Conservation (phyloP, 2,113 vertebrate genomes). For the Toxostoma redivivum region DNA sequence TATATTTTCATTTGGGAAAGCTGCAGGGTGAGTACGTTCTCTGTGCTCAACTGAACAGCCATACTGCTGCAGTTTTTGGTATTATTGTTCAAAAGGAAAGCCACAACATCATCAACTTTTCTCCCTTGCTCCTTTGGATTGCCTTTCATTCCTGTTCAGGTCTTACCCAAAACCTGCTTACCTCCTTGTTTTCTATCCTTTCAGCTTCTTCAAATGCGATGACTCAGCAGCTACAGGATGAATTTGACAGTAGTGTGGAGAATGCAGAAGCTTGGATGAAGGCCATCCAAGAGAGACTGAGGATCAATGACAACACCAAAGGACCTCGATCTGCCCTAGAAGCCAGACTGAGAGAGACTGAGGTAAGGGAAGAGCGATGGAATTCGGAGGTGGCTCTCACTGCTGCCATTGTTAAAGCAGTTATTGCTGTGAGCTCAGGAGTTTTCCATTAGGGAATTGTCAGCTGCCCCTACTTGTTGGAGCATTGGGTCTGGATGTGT, state of each 20-base stretch:
- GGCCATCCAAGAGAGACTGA: conserved; percentile 82
- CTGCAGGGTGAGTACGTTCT: neutral
- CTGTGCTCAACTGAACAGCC: neutral
- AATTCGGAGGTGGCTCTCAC: neutral
- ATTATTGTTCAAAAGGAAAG: neutral
- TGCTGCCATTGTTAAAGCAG: neutral
- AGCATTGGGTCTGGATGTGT: neutral
- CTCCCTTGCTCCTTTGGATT: neutral
- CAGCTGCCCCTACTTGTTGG: neutral
- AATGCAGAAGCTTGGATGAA: conserved; percentile 87
- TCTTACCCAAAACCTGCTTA: neutral
- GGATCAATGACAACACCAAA: conserved; percentile 86
- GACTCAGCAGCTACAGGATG: conserved; percentile 87
- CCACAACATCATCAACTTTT: neutral
- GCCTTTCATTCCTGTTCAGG: neutral
- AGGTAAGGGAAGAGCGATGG: conserved; percentile 69
- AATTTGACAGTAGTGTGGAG: conserved; percentile 82
- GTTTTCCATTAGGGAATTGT: neutral
- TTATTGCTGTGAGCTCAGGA: neutral
- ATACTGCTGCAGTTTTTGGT: neutral
- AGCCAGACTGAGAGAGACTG: conserved; percentile 85
- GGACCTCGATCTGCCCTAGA: conserved; percentile 87
- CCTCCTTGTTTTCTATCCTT: neutral
- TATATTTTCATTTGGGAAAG: conserved; percentile 18
- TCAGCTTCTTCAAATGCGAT: conserved; percentile 72